Evolutionary conservation across 2,888 invertebrate genomes (phyloP).

Genomic region (Ariolimax columbianus): DNA sequence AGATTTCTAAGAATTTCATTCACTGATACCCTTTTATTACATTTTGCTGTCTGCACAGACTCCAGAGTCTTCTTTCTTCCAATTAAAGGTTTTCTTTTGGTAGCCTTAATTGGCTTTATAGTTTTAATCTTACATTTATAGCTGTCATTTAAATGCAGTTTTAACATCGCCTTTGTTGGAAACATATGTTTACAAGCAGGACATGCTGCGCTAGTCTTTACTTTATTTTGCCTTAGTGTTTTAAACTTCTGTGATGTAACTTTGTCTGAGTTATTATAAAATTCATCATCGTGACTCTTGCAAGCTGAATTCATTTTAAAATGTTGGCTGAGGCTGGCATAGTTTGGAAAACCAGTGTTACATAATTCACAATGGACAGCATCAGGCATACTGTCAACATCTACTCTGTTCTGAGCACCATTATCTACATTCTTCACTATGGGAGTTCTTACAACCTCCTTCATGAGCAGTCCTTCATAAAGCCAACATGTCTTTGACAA

Average conservation of each 20-base stretch:
- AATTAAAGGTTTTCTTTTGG: background rate
- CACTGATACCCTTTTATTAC: too few relatives aligned
- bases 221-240: background rate
- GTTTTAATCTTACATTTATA: background rate
- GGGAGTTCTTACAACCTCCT: background rate
- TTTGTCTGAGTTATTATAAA: background rate
- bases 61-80: background rate
- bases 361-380: background rate
- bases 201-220: background rate
- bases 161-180: conserved; percentile 26
- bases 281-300: conserved; percentile 6
- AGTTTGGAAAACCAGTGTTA: background rate
- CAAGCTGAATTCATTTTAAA: background rate
- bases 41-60: too few relatives aligned
- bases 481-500: background rate
- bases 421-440: background rate
- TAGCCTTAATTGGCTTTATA: background rate
- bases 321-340: background rate
- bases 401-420: background rate
- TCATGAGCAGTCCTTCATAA: background rate
- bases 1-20: too few relatives aligned
- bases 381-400: background rate
- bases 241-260: background rate
- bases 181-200: conserved; percentile 19
- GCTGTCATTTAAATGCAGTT: conserved; percentile 18